Evolutionary conservation across 2,113 vertebrate genomes (phyloP).

Genomic region (Ictidomys tridecemlineatus): DNA sequence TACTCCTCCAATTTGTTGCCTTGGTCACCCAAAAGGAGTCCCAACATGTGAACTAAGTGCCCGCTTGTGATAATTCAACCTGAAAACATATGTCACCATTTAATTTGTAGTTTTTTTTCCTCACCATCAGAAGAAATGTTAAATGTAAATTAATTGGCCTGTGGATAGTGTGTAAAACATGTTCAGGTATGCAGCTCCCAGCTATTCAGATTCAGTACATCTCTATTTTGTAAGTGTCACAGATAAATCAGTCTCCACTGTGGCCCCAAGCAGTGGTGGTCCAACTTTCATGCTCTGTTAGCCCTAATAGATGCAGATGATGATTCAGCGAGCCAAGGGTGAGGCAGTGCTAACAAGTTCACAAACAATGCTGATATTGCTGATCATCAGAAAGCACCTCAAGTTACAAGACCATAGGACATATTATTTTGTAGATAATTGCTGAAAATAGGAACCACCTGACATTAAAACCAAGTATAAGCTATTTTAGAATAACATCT

Average conservation of each 20-base stretch:
- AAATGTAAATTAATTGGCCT: not conserved
- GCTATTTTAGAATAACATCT: constrained; percentile 58
- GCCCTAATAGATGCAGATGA: not conserved
- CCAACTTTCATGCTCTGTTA: not conserved
- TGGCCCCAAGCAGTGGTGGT: not conserved
- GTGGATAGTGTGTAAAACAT: not conserved
- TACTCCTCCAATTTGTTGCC: constrained; percentile 25
- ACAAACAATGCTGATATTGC: not conserved
- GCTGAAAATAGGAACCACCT: constrained; percentile 61
- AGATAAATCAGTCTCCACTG: not conserved
- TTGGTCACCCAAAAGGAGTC: not conserved
- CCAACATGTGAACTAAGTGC: not conserved
- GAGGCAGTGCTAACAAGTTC: not conserved
- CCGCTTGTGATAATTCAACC: not conserved
- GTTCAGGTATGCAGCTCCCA: not conserved
- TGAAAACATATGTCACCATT: not conserved
- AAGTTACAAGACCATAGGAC: not conserved
- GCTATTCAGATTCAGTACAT: not conserved
- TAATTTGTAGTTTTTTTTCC: not conserved
- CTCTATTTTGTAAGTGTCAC: constrained; percentile 5
- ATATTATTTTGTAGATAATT: constrained; percentile 34
- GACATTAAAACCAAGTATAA: constrained; percentile 53
- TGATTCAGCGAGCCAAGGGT: not conserved
- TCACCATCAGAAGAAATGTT: not conserved
- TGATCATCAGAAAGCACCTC: not conserved